These are phyloP conservation scores for Neosalanx taihuensis DNA, from an alignment of 2,797 vertebrate species.

Conservation along the genomic window DNA sequence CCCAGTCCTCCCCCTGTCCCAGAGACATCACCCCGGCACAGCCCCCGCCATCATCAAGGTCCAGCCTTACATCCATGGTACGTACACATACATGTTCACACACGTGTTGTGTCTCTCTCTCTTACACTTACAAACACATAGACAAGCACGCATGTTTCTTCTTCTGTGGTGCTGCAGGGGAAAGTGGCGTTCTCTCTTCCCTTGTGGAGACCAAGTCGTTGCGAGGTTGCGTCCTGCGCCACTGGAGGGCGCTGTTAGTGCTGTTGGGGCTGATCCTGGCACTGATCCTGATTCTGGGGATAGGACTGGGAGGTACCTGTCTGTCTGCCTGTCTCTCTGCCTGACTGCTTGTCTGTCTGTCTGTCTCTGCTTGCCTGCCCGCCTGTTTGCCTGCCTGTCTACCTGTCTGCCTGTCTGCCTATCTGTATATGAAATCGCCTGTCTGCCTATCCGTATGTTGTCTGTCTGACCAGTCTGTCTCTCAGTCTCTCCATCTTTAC, in stretches of 20 bases:
- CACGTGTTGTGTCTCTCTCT: background rate
- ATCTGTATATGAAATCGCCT: background rate
- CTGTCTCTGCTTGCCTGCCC: background rate
- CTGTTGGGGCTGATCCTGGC: constrained; percentile 25
- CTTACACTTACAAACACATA: background rate
- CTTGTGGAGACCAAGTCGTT: constrained; percentile 26
- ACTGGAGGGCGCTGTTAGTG: constrained; percentile 42
- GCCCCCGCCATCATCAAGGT: constrained; percentile 47
- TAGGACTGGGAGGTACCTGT: constrained; percentile 53
- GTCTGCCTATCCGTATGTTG: background rate
- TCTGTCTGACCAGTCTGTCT: background rate
- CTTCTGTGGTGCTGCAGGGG: constrained; percentile 24
- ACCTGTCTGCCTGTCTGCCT: background rate
- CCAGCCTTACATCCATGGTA: constrained; percentile 47
- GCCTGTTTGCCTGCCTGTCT: background rate
- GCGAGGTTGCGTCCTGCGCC: constrained; percentile 31
- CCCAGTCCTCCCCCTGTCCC: background rate
- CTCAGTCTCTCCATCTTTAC: background rate
- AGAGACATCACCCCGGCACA: constrained; percentile 20
- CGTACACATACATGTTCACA: constrained; percentile 7
- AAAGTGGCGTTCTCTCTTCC: constrained; percentile 13
- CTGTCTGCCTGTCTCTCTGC: background rate
- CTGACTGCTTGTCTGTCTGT: too few species aligned
- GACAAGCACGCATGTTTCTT: background rate
- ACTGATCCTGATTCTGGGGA: constrained; percentile 41